Conservation (phyloP, 2,888 invertebrate genomes). For the Erynnis tages region DNA sequence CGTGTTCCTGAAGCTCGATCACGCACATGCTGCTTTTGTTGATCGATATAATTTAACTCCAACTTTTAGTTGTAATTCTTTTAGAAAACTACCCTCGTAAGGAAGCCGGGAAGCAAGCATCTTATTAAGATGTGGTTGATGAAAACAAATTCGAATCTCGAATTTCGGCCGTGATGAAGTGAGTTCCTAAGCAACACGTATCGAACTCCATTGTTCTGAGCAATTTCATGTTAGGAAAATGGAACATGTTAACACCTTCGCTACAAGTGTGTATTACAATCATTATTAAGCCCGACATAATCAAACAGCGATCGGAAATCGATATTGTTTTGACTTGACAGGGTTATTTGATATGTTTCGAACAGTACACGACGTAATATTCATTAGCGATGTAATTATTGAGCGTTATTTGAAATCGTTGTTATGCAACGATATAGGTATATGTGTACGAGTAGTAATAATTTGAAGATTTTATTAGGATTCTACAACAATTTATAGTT, state of each 20-base stretch:
- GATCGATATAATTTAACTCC: no score
- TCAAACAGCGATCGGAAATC: constrained; percentile 19
- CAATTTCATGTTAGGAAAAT: constrained; percentile 20
- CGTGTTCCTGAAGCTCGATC: no score
- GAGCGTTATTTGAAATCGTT: constrained; percentile 1
- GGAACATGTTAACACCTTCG: constrained; percentile 22
- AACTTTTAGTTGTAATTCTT: no score
- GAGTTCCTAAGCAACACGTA: background rate
- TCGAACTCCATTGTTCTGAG: constrained; percentile 12
- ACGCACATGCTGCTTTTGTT: no score
- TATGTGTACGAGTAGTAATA: background rate
- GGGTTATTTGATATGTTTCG: constrained; percentile 14
- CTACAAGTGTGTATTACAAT: constrained; percentile 21
- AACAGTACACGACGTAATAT: constrained; percentile 5
- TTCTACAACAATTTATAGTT: no score
- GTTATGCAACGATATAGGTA: background rate
- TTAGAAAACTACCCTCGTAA: no score
- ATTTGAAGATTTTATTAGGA: background rate
- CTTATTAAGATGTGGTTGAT: no score
- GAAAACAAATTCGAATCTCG: no score
- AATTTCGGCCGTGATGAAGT: background rate
- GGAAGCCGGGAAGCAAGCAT: no score
- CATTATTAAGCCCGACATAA: constrained; percentile 14
- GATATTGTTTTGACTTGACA: constrained; percentile 19
- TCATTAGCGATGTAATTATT: constrained; percentile 13